phyloP scores from a whole-genome alignment of 2,113 vertebrate species.

The Colinus virginianus region DNA sequence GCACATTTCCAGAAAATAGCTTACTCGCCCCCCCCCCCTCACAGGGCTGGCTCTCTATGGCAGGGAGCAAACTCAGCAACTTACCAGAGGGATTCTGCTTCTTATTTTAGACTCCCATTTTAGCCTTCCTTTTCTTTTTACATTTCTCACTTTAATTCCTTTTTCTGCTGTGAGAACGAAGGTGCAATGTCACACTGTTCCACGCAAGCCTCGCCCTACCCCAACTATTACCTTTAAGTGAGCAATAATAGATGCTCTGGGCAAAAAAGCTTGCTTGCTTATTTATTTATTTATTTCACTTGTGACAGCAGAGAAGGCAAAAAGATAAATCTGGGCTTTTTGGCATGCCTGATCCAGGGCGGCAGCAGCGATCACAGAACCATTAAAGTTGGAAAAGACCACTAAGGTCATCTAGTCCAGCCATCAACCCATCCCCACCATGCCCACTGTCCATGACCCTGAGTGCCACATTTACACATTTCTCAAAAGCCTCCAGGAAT shows the following conservation, averaged over 20 bases:
- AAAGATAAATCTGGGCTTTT: background rate
- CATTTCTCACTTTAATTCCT: slow-evolving; percentile 48
- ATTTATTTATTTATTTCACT: background rate
- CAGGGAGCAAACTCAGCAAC: background rate
- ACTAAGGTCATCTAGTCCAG: no score
- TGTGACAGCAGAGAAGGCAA: background rate
- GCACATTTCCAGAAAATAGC: slow-evolving; percentile 45
- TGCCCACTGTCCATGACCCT: no score
- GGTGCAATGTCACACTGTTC: accelerated
- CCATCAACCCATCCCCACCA: no score
- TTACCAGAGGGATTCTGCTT: slow-evolving; percentile 68
- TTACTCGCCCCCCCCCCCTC: background rate
- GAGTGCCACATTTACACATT: no score
- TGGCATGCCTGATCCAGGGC: background rate
- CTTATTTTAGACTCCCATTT: slow-evolving; percentile 64
- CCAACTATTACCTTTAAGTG: background rate
- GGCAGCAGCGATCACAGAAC: background rate
- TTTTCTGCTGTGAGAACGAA: background rate
- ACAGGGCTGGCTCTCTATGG: background rate
- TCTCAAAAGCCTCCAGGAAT: no score
- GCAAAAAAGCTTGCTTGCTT: background rate
- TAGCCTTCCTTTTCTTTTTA: slow-evolving; percentile 37
- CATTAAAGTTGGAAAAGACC: no score
- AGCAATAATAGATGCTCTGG: background rate
- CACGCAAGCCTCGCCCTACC: background rate